phyloP scores from a whole-genome alignment of 1,140 invertebrate species.

The Aphelinus atriplicis region DNA sequence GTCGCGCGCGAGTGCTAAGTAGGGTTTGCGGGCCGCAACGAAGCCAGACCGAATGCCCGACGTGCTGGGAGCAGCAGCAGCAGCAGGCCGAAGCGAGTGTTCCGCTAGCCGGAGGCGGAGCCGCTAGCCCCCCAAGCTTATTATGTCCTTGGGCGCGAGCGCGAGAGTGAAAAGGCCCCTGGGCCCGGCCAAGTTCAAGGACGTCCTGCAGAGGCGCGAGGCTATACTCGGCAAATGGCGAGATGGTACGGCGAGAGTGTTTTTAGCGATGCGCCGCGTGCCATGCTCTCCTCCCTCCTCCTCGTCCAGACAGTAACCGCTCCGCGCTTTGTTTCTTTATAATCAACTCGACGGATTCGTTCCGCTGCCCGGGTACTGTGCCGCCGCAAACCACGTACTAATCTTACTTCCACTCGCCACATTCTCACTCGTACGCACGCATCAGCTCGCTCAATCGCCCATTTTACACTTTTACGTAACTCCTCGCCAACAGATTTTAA shows the following conservation, averaged over 20 bases:
- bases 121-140: slow-evolving; percentile 31
- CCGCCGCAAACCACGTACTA: too few species aligned
- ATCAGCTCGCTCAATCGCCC: too few species aligned
- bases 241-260: slow-evolving; percentile 54
- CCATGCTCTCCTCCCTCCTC: too few species aligned
- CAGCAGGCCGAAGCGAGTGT: background rate
- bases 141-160: slow-evolving; percentile 57
- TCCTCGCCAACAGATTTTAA: too few species aligned
- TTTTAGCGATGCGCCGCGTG: background rate
- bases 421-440: too few species aligned
- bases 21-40: background rate
- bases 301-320: too few species aligned
- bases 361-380: too few species aligned
- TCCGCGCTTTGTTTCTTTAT: too few species aligned
- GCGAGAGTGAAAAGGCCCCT: slow-evolving; percentile 53
- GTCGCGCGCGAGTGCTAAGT: too few species aligned
- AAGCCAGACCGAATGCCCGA: slow-evolving; percentile 9
- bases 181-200: slow-evolving; percentile 56
- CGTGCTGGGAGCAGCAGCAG: background rate
- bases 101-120: slow-evolving; percentile 19
- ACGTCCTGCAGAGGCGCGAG: slow-evolving; percentile 54
- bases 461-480: too few species aligned
- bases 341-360: too few species aligned
- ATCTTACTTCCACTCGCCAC: too few species aligned
- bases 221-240: slow-evolving; percentile 61